These are phyloP conservation scores for Lagopus leucura DNA, from an alignment of 2,113 vertebrate species.

Conservation along the genomic window DNA sequence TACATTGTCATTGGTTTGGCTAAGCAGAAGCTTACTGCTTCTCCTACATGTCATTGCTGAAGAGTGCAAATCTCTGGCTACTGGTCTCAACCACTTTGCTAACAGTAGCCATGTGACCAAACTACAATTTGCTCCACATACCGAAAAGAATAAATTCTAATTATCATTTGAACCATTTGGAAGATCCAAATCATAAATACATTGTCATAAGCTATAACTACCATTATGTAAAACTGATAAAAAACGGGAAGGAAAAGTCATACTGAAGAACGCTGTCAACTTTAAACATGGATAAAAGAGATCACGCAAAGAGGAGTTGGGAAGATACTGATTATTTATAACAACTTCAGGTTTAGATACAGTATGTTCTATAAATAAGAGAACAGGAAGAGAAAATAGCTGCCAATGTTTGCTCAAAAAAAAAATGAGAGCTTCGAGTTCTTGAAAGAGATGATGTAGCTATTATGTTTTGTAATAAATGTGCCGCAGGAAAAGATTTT, in stretches of 20 bases:
- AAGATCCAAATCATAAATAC: not conserved
- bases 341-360: not conserved
- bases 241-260: not conserved
- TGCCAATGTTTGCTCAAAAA: not conserved
- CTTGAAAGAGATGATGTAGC: not conserved
- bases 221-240: not conserved
- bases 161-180: not conserved
- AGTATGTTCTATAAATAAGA: not conserved
- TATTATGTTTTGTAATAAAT: not conserved
- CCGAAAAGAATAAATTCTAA: not conserved
- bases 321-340: not conserved
- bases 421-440: not conserved
- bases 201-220: not conserved
- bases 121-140: not conserved
- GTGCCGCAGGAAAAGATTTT: not conserved
- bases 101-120: not conserved
- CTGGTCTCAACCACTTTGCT: not conserved
- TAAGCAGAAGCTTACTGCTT: not conserved
- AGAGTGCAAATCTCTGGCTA: not conserved
- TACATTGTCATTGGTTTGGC: not conserved
- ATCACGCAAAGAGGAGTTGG: not conserved
- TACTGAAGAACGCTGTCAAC: not conserved
- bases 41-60: not conserved
- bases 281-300: not conserved
- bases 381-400: not conserved